Percentiles rank a stretch among this genome's conserved stretches.
Conservation (phyloP, 2,888 invertebrate species). For the Eupithecia vulgata region DNA sequence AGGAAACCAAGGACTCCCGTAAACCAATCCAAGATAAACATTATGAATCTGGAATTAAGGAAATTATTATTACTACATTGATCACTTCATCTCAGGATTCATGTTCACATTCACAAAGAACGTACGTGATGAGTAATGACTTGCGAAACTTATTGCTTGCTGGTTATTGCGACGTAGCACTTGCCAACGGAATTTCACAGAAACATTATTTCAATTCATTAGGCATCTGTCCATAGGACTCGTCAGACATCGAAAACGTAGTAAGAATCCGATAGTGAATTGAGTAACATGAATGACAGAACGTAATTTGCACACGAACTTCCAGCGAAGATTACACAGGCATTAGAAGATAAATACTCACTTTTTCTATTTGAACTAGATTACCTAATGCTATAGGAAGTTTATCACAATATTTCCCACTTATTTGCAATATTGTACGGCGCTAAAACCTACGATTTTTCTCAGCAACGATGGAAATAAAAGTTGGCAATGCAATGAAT, state of each 20-base stretch:
- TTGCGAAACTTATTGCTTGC: slow-evolving; percentile 64
- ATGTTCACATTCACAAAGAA: slow-evolving; percentile 63
- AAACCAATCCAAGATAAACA: slow-evolving; percentile 99
- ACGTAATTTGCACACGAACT: slow-evolving; percentile 74
- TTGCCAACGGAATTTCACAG: slow-evolving; percentile 49
- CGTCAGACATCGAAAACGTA: slow-evolving; percentile 59
- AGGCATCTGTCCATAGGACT: slow-evolving; percentile 51
- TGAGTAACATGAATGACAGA: slow-evolving; percentile 79
- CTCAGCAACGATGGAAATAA: slow-evolving; percentile 61
- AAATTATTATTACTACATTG: slow-evolving; percentile 53
- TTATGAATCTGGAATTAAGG: slow-evolving; percentile 81
- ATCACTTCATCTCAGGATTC: slow-evolving; percentile 35
- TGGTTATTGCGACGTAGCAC: slow-evolving; percentile 62
- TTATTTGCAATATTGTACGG: slow-evolving; percentile 75
- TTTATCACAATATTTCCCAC: slow-evolving; percentile 79
- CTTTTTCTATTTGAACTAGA: slow-evolving; percentile 79
- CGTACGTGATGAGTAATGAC: slow-evolving; percentile 66
- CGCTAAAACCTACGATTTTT: slow-evolving; percentile 73
- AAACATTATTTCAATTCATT: slow-evolving; percentile 42
- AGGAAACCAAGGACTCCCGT: slow-evolving; percentile 96
- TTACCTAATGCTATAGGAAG: slow-evolving; percentile 75
- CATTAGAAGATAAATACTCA: slow-evolving; percentile 66
- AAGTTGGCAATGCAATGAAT: slow-evolving; percentile 78
- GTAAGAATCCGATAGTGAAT: slow-evolving; percentile 69
- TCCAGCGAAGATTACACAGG: slow-evolving; percentile 55